Conservation (phyloP, 2,797 vertebrate genomes). For the Anableps anableps region DNA sequence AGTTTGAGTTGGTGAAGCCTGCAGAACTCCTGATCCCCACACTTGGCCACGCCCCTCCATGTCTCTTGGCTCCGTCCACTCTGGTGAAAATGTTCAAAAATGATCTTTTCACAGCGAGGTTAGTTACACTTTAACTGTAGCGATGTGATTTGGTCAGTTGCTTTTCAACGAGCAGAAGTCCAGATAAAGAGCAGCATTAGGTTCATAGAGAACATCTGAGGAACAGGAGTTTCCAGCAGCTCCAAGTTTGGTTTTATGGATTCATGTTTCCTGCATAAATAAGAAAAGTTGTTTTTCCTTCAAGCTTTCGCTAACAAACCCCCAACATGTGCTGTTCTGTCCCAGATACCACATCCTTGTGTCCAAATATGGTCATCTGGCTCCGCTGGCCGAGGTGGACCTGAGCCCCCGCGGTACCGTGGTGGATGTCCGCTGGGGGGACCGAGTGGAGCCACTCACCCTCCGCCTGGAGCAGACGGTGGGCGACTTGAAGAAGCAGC, state of each 20-base stretch:
- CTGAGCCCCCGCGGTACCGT: slow-evolving; percentile 87
- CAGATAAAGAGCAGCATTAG: too few species aligned
- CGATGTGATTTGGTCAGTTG: background rate
- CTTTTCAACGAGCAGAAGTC: too few species aligned
- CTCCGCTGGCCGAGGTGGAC: slow-evolving; percentile 93
- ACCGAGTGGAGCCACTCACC: slow-evolving; percentile 87
- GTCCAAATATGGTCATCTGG: slow-evolving; percentile 91
- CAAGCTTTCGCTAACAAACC: background rate
- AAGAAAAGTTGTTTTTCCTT: background rate
- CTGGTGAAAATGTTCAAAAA: too few species aligned
- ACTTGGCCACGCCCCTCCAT: background rate
- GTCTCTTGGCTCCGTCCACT: background rate
- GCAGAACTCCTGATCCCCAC: too few species aligned
- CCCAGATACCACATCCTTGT: slow-evolving; percentile 92
- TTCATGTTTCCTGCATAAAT: background rate
- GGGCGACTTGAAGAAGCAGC: slow-evolving; percentile 91
- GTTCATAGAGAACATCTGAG: too few species aligned
- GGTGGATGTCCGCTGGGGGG: slow-evolving; percentile 91
- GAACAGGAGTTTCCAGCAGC: too few species aligned
- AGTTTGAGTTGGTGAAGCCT: too few species aligned
- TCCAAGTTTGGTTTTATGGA: background rate
- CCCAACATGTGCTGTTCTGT: background rate
- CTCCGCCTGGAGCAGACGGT: slow-evolving; percentile 95
- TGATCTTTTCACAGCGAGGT: background rate
- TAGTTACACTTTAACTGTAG: background rate